Percentiles rank a stretch among this genome's conserved stretches.
Conservation (phyloP, 2,888 invertebrate species). For the Morpho helenor region DNA sequence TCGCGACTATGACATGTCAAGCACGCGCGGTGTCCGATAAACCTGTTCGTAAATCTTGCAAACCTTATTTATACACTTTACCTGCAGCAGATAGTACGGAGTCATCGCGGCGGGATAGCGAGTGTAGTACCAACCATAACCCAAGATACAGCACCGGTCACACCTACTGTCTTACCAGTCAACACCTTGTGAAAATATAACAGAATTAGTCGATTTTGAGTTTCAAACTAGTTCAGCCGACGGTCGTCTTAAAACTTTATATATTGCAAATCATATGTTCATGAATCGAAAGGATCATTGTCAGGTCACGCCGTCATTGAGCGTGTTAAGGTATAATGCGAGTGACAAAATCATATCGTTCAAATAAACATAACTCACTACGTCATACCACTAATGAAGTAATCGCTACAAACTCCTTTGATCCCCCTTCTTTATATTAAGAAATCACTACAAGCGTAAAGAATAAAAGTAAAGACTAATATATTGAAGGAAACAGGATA, state of each 20-base stretch:
- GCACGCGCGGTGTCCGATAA: conserved; percentile 57
- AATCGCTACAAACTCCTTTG: conserved; percentile 55
- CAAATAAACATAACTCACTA: conserved; percentile 56
- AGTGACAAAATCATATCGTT: conserved; percentile 57
- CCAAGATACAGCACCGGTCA: conserved; percentile 70
- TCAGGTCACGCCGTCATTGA: conserved; percentile 58
- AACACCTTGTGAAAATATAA: conserved; percentile 79
- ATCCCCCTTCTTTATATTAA: conserved; percentile 60
- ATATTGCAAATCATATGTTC: conserved; percentile 53
- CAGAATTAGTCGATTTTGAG: conserved; percentile 77
- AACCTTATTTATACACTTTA: conserved; percentile 70
- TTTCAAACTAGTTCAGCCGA: conserved; percentile 62
- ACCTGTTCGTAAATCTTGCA: conserved; percentile 64
- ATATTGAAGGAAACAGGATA: conserved; percentile 63
- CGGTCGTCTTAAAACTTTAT: conserved; percentile 40
- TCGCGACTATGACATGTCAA: conserved; percentile 64
- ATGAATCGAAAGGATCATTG: conserved; percentile 63
- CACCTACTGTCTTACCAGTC: conserved; percentile 79
- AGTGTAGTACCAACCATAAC: conserved; percentile 67
- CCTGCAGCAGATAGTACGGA: conserved; percentile 57
- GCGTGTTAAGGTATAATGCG: conserved; percentile 53
- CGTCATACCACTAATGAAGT: conserved; percentile 57
- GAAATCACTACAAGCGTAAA: conserved; percentile 66
- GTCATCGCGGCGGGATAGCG: conserved; percentile 61
- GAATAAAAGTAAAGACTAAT: conserved; percentile 43